Percentiles rank a stretch among this genome's conserved stretches.
phyloP scores from a whole-genome alignment of 2,888 invertebrate species.

The Drosophila anceps region DNA sequence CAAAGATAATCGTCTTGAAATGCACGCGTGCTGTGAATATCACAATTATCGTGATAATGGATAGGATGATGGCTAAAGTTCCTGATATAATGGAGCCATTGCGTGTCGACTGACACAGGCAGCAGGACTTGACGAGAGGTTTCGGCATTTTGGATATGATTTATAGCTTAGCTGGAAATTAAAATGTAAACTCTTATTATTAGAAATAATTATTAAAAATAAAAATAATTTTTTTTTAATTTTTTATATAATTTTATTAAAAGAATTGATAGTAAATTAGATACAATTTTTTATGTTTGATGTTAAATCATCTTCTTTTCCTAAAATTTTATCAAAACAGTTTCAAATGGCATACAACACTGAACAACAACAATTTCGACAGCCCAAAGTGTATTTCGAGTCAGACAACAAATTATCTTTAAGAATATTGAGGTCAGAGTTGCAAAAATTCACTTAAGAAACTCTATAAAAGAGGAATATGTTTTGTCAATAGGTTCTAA shows the following conservation, averaged over 20 bases:
- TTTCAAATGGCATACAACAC: no score
- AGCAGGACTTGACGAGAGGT: slow-evolving; percentile 89
- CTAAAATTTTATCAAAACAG: no score
- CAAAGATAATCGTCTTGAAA: slow-evolving; percentile 92
- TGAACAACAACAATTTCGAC: no score
- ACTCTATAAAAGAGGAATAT: not conserved
- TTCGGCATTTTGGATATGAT: slow-evolving; percentile 77
- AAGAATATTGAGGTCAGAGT: not conserved
- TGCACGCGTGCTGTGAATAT: slow-evolving; percentile 89
- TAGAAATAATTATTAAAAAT: no score
- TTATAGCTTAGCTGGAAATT: slow-evolving; percentile 33
- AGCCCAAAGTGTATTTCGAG: not conserved
- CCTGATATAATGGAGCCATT: slow-evolving; percentile 91
- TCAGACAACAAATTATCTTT: not conserved
- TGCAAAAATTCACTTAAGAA: not conserved
- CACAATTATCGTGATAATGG: slow-evolving; percentile 89
- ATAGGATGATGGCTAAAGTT: slow-evolving; percentile 90
- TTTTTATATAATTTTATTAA: not conserved
- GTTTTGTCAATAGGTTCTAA: not conserved
- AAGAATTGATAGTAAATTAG: no score
- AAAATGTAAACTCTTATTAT: not conserved
- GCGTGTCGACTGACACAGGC: slow-evolving; percentile 90
- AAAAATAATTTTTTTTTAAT: not conserved
- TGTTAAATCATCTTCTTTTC: no score
- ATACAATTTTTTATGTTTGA: no score